phyloP scores from a whole-genome alignment of 2,888 invertebrate genomes.

The Colletes collaris region DNA sequence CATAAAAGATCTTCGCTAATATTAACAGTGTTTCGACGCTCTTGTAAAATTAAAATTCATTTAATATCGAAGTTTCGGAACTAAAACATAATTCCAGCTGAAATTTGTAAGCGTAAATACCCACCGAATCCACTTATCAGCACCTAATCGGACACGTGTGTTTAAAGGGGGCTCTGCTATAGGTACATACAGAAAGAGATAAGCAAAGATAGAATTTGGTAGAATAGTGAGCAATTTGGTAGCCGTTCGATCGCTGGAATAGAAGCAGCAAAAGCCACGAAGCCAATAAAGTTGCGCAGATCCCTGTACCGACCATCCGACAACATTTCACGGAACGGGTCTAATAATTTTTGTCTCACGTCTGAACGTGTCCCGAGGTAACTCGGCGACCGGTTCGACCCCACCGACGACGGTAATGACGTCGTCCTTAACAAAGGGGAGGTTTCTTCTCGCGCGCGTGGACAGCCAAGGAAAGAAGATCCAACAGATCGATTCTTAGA shows the following conservation, averaged over 20 bases:
- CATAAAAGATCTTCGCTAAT: too few relatives aligned
- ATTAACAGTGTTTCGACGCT: too few relatives aligned
- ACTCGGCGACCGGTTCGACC: slow-evolving; percentile 6
- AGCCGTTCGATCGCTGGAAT: not conserved
- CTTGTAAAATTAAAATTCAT: too few relatives aligned
- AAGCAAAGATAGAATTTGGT: not conserved
- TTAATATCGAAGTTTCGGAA: too few relatives aligned
- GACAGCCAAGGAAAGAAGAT: slow-evolving; percentile 58
- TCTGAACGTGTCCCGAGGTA: slow-evolving; percentile 32
- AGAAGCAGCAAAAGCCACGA: not conserved
- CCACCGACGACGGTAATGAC: slow-evolving; percentile 53
- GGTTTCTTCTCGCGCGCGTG: slow-evolving; percentile 56
- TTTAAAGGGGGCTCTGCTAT: too few relatives aligned
- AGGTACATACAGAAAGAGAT: not conserved
- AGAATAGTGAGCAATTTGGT: not conserved
- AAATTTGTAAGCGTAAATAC: too few relatives aligned
- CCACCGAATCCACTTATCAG: too few relatives aligned
- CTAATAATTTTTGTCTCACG: slow-evolving; percentile 55
- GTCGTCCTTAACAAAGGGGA: slow-evolving; percentile 64
- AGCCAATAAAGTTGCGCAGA: slow-evolving; percentile 17
- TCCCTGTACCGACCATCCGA: not conserved
- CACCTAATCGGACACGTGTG: too few relatives aligned
- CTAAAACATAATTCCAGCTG: too few relatives aligned
- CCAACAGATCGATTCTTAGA: slow-evolving; percentile 75
- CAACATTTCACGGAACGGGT: slow-evolving; percentile 33